These are phyloP conservation scores for Flexamia atlantica DNA, from an alignment of 2,888 invertebrate species.

Conservation along the genomic window DNA sequence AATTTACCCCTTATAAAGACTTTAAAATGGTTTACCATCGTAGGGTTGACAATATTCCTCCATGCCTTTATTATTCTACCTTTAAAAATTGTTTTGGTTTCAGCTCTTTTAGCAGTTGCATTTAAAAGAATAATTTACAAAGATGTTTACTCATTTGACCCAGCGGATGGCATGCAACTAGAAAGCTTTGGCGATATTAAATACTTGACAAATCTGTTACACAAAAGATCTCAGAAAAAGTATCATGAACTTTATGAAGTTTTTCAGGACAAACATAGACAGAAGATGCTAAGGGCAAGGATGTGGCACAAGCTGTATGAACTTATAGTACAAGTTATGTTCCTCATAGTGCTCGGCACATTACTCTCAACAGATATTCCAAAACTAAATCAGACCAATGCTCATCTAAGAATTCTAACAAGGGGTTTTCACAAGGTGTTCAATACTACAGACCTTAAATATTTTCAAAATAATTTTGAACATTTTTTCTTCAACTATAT, in stretches of 20 bases:
- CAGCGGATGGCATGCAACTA: background rate
- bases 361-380: background rate
- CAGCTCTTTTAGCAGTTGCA: background rate
- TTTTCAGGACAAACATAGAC: background rate
- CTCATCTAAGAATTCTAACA: background rate
- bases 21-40: too few relatives aligned
- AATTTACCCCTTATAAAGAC: too few relatives aligned
- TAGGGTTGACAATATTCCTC: background rate
- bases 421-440: too few relatives aligned
- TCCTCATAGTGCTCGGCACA: background rate
- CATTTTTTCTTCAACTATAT: background rate
- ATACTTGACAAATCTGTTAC: background rate
- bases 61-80: background rate
- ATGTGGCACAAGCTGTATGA: background rate
- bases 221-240: background rate
- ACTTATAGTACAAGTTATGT: background rate
- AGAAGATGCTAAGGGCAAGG: background rate
- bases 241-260: background rate
- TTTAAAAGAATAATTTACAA: slow-evolving; percentile 11
- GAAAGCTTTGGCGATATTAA: background rate
- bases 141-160: slow-evolving; percentile 1
- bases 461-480: background rate
- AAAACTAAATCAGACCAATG: background rate
- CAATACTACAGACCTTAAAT: background rate
- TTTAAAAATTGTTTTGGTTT: background rate